Percentiles rank a stretch among this genome's conserved stretches.
Conservation (phyloP, 2,797 vertebrate species). For the Urophycis tenuis region DNA sequence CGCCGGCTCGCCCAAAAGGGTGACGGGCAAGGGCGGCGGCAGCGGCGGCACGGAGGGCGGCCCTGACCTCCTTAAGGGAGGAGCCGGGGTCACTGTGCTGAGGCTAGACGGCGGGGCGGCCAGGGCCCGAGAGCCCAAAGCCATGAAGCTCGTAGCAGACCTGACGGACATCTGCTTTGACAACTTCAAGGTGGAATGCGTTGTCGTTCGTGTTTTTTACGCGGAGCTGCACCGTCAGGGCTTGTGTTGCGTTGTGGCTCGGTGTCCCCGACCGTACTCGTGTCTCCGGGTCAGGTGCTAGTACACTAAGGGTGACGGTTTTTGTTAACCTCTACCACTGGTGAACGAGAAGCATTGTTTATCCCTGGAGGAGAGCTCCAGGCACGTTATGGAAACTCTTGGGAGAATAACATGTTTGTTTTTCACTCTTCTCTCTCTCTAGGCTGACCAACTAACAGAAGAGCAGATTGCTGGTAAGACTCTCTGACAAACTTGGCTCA, state of each 20-base stretch:
- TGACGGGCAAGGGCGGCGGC: constrained; percentile 25
- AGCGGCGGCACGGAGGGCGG: constrained; percentile 32
- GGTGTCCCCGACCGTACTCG: background rate
- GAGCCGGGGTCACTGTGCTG: constrained; percentile 32
- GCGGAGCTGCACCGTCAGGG: background rate
- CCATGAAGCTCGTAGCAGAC: constrained; percentile 66
- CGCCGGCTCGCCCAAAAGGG: constrained; percentile 23
- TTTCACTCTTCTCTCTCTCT: background rate
- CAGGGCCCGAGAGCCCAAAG: constrained; percentile 59
- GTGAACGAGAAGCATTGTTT: background rate
- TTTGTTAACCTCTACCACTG: background rate
- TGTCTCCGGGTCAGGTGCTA: background rate
- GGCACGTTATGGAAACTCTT: background rate
- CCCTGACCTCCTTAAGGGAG: constrained; percentile 42
- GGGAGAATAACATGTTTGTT: background rate
- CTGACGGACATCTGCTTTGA: constrained; percentile 67
- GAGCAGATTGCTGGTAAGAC: constrained; percentile 25
- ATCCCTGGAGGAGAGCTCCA: background rate
- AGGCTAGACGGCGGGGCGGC: constrained; percentile 10
- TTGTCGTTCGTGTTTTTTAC: background rate
- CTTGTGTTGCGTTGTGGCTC: background rate
- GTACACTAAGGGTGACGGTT: background rate
- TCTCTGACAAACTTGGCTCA: background rate
- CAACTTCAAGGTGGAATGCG: constrained; percentile 60
- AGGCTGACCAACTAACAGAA: constrained; percentile 26